Evolutionary conservation across 1,140 invertebrate species (phyloP), one percentile per base, ranked within the genome.

Genomic region (Drosophila athabasca): DNA sequence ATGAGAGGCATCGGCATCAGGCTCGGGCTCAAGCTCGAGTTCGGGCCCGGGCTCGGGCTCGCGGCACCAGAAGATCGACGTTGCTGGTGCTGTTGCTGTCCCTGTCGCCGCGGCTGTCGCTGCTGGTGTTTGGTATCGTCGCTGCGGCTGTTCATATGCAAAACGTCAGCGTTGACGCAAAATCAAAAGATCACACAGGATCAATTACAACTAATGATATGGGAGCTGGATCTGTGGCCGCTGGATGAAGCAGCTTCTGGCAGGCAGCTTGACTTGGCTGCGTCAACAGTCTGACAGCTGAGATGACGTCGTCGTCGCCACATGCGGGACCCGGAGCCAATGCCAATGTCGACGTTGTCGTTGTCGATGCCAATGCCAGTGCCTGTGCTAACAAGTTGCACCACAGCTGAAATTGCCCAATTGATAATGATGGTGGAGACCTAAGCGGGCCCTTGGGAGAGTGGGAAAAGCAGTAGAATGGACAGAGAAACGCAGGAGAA

Each of bases 151-250:
- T 45, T 41, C 62, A 53, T 79, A 78, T 78, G 76, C 75, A 84
- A 85, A 81, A 59, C 66, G 62, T 78, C 78, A 87, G 83, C 74
- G 82, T 87, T 85, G 82, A 85, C 82, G 82, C 82, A 85, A 85
- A 85, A 85, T 85, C 82, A 87, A 87, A 87, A 87, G 82, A 87
- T 87, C 82, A 88, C 83, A 87, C 82, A 88, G 83, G 83, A 88
- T 88, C 83, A 88, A 88, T 88, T 88, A 88, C 83, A 88, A 88
- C 83, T 88, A 88, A 88, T 88, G 83, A 88, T 88, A 88, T 88
- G 79, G 82, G 29, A 19, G 41, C 5, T 61, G 48, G 35, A 6
- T 11, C 22, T 39, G 51, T 19, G 24, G 59, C 15, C 19, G 57
- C 43, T 39, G 53, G 54, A 62, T 62, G 51, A 22, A 39, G 35